Evolutionary conservation across 2,888 invertebrate species (phyloP), one percentile per base, ranked within the genome.

Genomic region (Epirrita christyi): DNA sequence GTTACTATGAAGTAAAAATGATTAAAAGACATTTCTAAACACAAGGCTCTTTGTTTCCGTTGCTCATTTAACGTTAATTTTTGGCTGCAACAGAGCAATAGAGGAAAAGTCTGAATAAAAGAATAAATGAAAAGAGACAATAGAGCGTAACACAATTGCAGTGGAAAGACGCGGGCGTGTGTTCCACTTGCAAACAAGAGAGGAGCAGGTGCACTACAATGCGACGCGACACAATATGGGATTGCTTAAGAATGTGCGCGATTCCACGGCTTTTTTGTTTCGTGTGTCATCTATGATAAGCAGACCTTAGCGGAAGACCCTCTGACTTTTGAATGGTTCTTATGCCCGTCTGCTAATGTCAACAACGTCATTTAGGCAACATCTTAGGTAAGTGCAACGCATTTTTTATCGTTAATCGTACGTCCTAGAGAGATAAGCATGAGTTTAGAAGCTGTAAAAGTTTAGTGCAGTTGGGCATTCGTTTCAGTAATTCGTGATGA

Each of bases 121-220:
- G 87, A 84, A 85, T 73, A 72, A 76, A 89, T 86, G 87, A 84
- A 85, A 85, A 76, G 72, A 77, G 81, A 89, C 89, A 89, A 90
- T 89, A 72, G 79, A 61, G 64, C 72, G 79, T 85, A 86, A 86
- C 78, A 88, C 91, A 90, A 89, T 90, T 87, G 88, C 78, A 80
- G 70, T 85, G 87, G 86, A 91, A 90, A 89, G 89, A 86, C 85
- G 80, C 74, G 74, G 78, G 76, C 67, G 82, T 85, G 83, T 86
- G 89, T 82, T 84, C 88, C 67, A 89, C 76, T 88, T 88, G 74
- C 79, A 75, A 86, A 90, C 85, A 88, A 88, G 85, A 78, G 32
- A 0, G 52, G n/a, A 47, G 47, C 59, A 55, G 50, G 54, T 59
- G 59, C 44, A 44, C 21, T 49, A 58, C 58, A 58, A 59, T 59